phyloP scores from a whole-genome alignment of 2,888 invertebrate species.

The Drosophila villosipedis region DNA sequence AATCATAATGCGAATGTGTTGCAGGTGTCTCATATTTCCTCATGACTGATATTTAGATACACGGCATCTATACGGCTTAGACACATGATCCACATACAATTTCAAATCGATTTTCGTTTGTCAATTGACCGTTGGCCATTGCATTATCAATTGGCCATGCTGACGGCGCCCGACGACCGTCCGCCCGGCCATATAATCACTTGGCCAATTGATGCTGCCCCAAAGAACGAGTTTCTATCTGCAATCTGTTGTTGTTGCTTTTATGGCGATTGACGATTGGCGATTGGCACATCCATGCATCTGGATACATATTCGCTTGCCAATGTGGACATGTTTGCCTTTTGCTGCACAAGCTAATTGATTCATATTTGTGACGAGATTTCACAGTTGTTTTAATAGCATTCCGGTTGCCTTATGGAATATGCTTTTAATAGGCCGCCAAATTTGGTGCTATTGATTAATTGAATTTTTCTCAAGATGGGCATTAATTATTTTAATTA shows the following conservation, averaged over 20 bases:
- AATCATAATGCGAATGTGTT: constrained; percentile 55
- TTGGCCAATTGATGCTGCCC: constrained; percentile 70
- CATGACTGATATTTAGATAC: constrained; percentile 49
- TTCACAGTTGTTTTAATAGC: constrained; percentile 50
- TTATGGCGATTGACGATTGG: constrained; percentile 39
- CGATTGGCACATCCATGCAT: constrained; percentile 39
- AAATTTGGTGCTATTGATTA: constrained; percentile 69
- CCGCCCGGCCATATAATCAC: constrained; percentile 49
- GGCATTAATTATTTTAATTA: constrained; percentile 42
- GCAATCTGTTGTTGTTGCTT: constrained; percentile 55
- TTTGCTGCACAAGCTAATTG: constrained; percentile 72
- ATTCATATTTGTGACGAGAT: constrained; percentile 72
- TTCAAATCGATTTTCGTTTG: constrained; percentile 73
- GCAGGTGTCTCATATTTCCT: constrained; percentile 74
- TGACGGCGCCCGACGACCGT: constrained; percentile 23
- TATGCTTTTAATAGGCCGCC: constrained; percentile 50
- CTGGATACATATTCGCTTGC: constrained; percentile 17
- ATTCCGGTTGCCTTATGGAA: constrained; percentile 49
- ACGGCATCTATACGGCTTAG: constrained; percentile 8
- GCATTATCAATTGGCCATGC: constrained; percentile 66
- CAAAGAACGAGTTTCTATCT: constrained; percentile 67
- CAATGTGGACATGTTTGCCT: constrained; percentile 60
- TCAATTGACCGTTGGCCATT: constrained; percentile 66
- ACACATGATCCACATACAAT: constrained; percentile 53
- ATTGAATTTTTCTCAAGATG: constrained; percentile 63